phyloP scores from a whole-genome alignment of 2,113 vertebrate genomes.

The Pelvicachromis taeniatus region DNA sequence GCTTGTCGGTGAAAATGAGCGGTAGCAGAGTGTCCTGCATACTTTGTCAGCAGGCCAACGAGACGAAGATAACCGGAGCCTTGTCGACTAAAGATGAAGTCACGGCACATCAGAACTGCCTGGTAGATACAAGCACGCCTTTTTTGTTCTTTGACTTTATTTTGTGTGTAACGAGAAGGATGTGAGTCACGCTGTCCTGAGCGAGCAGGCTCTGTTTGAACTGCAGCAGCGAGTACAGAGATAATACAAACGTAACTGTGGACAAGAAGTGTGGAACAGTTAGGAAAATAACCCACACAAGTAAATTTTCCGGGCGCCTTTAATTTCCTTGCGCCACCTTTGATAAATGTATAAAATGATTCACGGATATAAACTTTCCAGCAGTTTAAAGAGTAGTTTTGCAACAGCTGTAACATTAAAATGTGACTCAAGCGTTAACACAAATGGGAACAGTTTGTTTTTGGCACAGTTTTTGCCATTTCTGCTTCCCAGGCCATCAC shows the following conservation, averaged over 20 bases:
- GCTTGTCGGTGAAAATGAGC: not conserved
- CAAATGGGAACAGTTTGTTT: not conserved
- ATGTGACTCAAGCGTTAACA: not conserved
- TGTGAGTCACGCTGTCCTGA: not conserved
- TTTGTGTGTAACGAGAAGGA: not conserved
- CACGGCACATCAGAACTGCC: conserved; percentile 71
- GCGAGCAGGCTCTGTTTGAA: no score
- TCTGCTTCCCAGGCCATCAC: not conserved
- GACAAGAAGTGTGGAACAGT: not conserved
- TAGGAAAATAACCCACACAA: not conserved
- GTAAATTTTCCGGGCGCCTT: not conserved
- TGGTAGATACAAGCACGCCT: conserved; percentile 51
- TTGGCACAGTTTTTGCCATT: not conserved
- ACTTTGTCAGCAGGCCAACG: conserved; percentile 41
- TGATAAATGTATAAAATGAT: not conserved
- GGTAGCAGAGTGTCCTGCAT: not conserved
- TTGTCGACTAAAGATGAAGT: conserved; percentile 34
- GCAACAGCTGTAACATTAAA: not conserved
- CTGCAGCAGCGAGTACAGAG: no score
- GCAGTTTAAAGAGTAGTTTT: not conserved
- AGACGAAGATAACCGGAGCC: conserved; percentile 45
- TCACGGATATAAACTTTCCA: not conserved
- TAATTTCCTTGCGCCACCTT: not conserved
- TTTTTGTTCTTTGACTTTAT: not conserved
- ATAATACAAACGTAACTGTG: not conserved